Base-by-base conservation (phyloP, 2,797 vertebrate species). In the Tokudaia tokunoshimensis region DNA sequence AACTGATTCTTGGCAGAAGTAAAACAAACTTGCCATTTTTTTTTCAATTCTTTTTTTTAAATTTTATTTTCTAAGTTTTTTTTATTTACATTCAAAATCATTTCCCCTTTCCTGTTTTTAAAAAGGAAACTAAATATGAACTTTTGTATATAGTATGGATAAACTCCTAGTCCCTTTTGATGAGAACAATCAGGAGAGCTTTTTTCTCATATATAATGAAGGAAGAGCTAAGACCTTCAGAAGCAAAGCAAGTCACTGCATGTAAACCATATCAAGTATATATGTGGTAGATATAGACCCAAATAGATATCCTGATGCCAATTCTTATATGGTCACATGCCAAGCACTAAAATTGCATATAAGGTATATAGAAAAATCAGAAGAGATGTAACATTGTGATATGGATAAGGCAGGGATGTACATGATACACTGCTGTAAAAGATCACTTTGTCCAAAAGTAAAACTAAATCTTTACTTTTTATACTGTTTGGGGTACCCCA, bases 1-100 rank as follows among this genome's bases (percentile, higher is more conserved):
- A 92, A n/a, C 44, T 67, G n/a, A 84, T 67, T 91, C 50, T 52
- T 90, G 76, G 37, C 47, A 92, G 74, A 94, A 79, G 41, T 67
- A 79, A 84, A 94, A 83, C 11, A 83, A 20, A 94, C 3, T 10
- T 52, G 3, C 50, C 17, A 74, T 50, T 76, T 92, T 17, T 80
- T 95, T 94, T 91, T 50, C n/a, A n/a, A n/a, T n/a, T n/a, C n/a
- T n/a, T n/a, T n/a, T n/a, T n/a, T n/a, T n/a, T n/a, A n/a, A n/a
- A n/a, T n/a, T n/a, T n/a, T n/a, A n/a, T n/a, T n/a, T n/a, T n/a
- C n/a, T n/a, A n/a, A n/a, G n/a, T n/a, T n/a, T n/a, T n/a, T n/a
- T n/a, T n/a, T n/a, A n/a, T n/a, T n/a, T n/a, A n/a, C n/a, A n/a
- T n/a, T n/a, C n/a, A n/a, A n/a, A n/a, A n/a, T n/a, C n/a, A n/a